Evolutionary conservation across 2,797 vertebrate species (phyloP).

Genomic region (Dromococcyx pavoninus): DNA sequence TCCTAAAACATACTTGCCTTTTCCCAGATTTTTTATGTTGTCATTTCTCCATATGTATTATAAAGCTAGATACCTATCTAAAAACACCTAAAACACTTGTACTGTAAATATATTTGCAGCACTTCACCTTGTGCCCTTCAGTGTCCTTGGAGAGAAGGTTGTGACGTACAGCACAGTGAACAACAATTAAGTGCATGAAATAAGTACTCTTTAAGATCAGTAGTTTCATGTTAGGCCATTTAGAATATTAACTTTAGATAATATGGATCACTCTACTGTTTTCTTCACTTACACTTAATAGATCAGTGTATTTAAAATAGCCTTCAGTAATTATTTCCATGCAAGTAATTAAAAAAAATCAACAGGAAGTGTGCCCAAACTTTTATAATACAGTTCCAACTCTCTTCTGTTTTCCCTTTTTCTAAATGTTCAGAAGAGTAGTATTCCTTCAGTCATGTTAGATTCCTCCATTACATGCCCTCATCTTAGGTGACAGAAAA

Average conservation of each 20-base stretch:
- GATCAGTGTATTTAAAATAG: not conserved
- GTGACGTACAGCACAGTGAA: too few relatives aligned
- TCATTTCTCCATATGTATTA: not conserved
- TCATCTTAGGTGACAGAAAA: not conserved
- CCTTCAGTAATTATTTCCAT: not conserved
- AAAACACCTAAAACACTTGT: not conserved
- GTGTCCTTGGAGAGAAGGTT: too few relatives aligned
- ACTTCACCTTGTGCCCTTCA: too few relatives aligned
- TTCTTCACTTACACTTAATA: not conserved
- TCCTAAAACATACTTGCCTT: rapidly evolving
- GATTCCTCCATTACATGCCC: not conserved
- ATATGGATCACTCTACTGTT: not conserved
- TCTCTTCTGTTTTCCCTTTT: not conserved
- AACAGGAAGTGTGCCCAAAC: not conserved
- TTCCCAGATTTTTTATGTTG: not conserved
- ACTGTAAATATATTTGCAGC: too few relatives aligned
- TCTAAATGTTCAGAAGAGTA: not conserved
- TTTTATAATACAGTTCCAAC: not conserved
- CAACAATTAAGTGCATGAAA: too few relatives aligned
- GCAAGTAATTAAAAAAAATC: not conserved
- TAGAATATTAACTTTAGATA: not conserved
- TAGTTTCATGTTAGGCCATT: too few relatives aligned
- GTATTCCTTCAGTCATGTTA: not conserved
- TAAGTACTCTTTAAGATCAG: too few relatives aligned
- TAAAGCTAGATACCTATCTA: not conserved